Conservation (phyloP, 2,113 vertebrate species). For the Podarcis cretensis region DNA sequence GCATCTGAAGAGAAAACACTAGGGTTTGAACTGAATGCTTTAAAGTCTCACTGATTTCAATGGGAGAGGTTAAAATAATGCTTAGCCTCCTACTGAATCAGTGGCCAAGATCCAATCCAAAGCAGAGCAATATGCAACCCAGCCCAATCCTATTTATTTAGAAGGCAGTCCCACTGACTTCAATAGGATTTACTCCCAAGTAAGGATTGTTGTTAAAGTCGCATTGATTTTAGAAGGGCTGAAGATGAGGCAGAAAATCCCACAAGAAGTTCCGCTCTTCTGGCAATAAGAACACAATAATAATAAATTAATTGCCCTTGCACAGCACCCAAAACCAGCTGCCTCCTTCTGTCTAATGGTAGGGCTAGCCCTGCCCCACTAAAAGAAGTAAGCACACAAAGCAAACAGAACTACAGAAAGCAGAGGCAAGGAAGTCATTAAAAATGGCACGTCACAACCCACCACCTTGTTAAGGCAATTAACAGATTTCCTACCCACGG, state of each 20-base stretch:
- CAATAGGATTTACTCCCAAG: background rate
- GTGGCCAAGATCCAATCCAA: background rate
- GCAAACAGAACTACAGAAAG: constrained; percentile 16
- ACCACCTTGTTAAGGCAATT: accelerated
- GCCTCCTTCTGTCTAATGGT: no score
- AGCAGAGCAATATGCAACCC: background rate
- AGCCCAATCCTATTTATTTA: background rate
- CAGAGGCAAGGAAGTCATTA: constrained; percentile 33
- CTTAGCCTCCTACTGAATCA: no score
- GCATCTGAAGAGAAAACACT: no score
- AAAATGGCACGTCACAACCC: background rate
- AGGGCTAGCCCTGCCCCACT: background rate
- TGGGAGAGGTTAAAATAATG: no score
- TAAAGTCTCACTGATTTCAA: no score
- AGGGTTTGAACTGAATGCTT: no score
- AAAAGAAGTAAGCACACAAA: background rate
- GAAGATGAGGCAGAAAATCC: no score
- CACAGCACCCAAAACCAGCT: no score
- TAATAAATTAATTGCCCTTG: no score
- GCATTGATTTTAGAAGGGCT: no score
- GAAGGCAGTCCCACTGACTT: background rate
- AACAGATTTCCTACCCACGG: background rate
- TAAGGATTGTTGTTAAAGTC: background rate
- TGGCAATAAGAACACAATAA: no score
- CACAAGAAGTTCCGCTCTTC: no score